Evolutionary conservation across 2,113 vertebrate species (phyloP).

Genomic region (Tiliqua scincoides): DNA sequence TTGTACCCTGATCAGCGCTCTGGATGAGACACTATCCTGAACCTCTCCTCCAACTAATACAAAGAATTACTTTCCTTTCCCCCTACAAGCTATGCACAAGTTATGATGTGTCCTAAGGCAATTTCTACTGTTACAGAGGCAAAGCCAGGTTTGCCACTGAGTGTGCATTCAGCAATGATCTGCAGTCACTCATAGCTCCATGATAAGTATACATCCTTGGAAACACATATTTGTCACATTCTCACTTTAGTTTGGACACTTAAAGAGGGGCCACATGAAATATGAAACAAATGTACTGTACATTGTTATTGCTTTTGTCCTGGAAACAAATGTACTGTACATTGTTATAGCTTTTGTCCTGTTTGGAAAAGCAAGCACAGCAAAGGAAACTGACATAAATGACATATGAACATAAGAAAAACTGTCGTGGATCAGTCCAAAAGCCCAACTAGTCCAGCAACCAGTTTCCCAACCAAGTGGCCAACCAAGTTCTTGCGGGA

Average conservation of each 20-base stretch:
- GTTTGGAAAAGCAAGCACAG: background rate
- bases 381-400: background rate
- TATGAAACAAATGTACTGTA: background rate
- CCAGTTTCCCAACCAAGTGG: no score
- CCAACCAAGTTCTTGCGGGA: no score
- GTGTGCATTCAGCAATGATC: background rate
- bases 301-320: background rate
- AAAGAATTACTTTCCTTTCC: conserved; percentile 6
- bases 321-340: no score
- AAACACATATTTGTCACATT: background rate
- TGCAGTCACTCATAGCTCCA: background rate
- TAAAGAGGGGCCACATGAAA: background rate
- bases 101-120: background rate
- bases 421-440: no score
- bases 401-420: no score
- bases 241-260: background rate
- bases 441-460: no score
- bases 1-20: background rate
- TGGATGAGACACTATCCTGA: background rate
- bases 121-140: background rate
- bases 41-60: background rate
- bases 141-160: background rate
- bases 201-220: background rate
- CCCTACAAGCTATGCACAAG: background rate
- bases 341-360: background rate